phyloP scores from a whole-genome alignment of 2,888 invertebrate genomes.

The Tyria jacobaeae region DNA sequence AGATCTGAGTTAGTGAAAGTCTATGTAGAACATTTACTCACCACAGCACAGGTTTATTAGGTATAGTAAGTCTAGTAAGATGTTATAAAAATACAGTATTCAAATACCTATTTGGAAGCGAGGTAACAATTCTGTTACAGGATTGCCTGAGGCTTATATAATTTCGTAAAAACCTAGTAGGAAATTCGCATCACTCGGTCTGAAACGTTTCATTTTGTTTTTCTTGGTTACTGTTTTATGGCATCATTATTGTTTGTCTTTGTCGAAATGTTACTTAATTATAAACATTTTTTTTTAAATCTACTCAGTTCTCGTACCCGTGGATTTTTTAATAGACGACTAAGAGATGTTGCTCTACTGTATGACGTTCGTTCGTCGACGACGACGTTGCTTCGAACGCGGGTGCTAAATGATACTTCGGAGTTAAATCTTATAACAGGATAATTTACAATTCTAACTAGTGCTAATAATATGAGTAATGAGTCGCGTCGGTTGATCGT shows the following conservation, averaged over 20 bases:
- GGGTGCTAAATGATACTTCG: too few relatives aligned
- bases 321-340: too few relatives aligned
- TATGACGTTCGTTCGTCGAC: too few relatives aligned
- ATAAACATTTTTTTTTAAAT: neutral
- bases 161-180: slow-evolving; percentile 19
- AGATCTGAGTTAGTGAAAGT: neutral
- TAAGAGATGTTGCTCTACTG: too few relatives aligned
- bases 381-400: too few relatives aligned
- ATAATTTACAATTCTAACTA: too few relatives aligned
- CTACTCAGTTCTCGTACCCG: too few relatives aligned
- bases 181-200: neutral
- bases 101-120: slow-evolving; percentile 1
- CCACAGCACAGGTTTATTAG: neutral
- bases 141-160: slow-evolving; percentile 25
- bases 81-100: slow-evolving; percentile 4
- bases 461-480: too few relatives aligned
- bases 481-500: too few relatives aligned
- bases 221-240: neutral
- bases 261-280: too few relatives aligned
- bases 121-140: neutral
- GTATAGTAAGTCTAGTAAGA: too few relatives aligned
- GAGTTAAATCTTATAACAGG: too few relatives aligned
- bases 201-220: neutral
- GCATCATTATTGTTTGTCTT: neutral
- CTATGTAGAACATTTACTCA: neutral